Percentiles rank a stretch among this genome's conserved stretches.
Evolutionary conservation across 2,113 vertebrate genomes (phyloP).

Genomic region (Saguinus imperator): DNA sequence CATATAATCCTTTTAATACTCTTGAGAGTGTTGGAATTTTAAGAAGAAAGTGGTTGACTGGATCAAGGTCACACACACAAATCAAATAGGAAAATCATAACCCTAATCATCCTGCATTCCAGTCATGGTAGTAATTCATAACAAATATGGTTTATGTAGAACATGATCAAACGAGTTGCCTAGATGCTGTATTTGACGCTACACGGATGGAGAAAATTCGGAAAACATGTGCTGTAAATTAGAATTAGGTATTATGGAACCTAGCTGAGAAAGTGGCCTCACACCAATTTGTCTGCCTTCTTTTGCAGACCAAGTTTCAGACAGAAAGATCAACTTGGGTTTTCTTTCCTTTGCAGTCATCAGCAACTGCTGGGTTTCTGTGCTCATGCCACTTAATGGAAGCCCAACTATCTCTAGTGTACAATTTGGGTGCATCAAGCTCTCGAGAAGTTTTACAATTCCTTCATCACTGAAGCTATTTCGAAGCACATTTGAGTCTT

Average conservation of each 20-base stretch:
- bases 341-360: background rate
- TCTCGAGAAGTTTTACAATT: background rate
- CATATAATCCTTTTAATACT: background rate
- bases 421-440: background rate
- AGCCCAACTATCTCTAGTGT: background rate
- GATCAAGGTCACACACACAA: background rate
- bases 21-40: background rate
- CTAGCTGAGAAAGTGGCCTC: background rate
- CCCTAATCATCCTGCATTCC: background rate
- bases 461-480: background rate
- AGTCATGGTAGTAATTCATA: no score
- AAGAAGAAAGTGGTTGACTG: background rate
- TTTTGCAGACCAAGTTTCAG: background rate
- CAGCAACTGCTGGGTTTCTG: background rate
- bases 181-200: no score
- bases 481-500: background rate
- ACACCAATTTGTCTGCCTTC: background rate
- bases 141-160: background rate
- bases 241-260: no score
- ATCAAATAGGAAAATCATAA: background rate
- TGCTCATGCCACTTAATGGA: no score
- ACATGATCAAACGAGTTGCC: background rate
- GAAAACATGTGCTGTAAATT: background rate
- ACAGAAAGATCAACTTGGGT: background rate
- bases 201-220: background rate